These are phyloP conservation scores for Aphidius gifuensis DNA, from an alignment of 1,140 invertebrate genomes.

Conservation along the genomic window DNA sequence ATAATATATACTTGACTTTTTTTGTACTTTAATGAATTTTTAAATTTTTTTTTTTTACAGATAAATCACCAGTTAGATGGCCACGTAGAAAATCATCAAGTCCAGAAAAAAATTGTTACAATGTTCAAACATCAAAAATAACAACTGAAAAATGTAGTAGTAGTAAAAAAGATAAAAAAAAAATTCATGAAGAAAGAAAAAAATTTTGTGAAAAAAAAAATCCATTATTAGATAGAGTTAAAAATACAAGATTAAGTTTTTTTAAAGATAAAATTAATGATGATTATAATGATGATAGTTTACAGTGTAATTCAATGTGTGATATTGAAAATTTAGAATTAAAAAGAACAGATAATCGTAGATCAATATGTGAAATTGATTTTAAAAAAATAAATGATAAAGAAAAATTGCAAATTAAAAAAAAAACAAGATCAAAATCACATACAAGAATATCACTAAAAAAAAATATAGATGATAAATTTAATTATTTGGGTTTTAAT, in stretches of 20 bases:
- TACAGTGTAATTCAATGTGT: slow-evolving; percentile 42
- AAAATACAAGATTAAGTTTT: slow-evolving; percentile 68
- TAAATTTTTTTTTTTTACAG: slow-evolving; percentile 49
- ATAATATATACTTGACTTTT: background rate
- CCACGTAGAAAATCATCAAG: slow-evolving; percentile 63
- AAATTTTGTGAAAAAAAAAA: slow-evolving; percentile 64
- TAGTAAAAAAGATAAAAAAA: slow-evolving; percentile 51
- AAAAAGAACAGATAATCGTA: slow-evolving; percentile 39
- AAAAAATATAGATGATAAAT: slow-evolving; percentile 38
- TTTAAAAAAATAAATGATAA: slow-evolving; percentile 43
- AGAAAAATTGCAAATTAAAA: slow-evolving; percentile 38
- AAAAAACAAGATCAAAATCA: slow-evolving; percentile 47
- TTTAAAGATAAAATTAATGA: slow-evolving; percentile 59
- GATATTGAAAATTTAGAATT: slow-evolving; percentile 34
- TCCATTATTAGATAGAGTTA: slow-evolving; percentile 67
- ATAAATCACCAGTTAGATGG: slow-evolving; percentile 66
- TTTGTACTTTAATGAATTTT: background rate
- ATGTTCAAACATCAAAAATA: slow-evolving; percentile 56
- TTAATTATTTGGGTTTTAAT: slow-evolving; percentile 41
- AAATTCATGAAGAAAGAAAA: slow-evolving; percentile 52
- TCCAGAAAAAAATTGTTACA: slow-evolving; percentile 67
- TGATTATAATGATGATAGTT: slow-evolving; percentile 45
- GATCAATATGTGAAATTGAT: slow-evolving; percentile 47
- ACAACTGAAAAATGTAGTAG: slow-evolving; percentile 44
- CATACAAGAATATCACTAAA: slow-evolving; percentile 40